These are phyloP conservation scores for Sarcophaga caerulescens DNA, from an alignment of 2,888 invertebrate species.

Conservation along the genomic window DNA sequence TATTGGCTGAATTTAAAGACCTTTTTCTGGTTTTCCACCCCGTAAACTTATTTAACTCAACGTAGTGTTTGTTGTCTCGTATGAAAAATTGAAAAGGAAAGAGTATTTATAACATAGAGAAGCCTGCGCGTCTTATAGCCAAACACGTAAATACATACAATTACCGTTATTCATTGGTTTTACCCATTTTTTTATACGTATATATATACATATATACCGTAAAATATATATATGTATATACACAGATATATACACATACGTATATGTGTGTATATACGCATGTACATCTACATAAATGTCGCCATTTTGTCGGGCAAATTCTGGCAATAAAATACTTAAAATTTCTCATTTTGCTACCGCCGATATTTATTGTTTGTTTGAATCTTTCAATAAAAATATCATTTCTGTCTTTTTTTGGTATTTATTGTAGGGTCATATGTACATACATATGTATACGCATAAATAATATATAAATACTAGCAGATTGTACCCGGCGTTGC, in stretches of 20 bases:
- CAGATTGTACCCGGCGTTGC: too few relatives aligned
- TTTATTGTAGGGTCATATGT: background rate
- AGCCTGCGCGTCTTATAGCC: conserved; percentile 50
- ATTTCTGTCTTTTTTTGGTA: background rate
- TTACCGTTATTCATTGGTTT: conserved; percentile 46
- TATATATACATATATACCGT: background rate
- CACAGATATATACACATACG: background rate
- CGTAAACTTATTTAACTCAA: conserved; percentile 44
- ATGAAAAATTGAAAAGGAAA: background rate
- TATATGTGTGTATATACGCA: background rate
- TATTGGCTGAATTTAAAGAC: conserved; percentile 49
- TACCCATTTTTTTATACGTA: conserved; percentile 12
- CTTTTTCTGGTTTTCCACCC: conserved; percentile 44
- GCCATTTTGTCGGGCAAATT: conserved; percentile 54
- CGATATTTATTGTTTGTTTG: conserved; percentile 29
- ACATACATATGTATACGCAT: background rate
- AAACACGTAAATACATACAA: conserved; percentile 35
- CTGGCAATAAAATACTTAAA: conserved; percentile 37
- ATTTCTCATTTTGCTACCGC: conserved; percentile 17
- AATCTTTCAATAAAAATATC: conserved; percentile 14
- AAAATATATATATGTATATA: background rate
- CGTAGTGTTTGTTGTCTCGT: background rate
- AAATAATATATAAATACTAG: too few relatives aligned
- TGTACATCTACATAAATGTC: conserved; percentile 19
- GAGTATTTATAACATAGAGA: conserved; percentile 26